A percentile compares a stretch with the other conserved stretches of the same genome.
Evolutionary conservation across 2,113 vertebrate genomes (phyloP).

Genomic region (Budorcas taxicolor): DNA sequence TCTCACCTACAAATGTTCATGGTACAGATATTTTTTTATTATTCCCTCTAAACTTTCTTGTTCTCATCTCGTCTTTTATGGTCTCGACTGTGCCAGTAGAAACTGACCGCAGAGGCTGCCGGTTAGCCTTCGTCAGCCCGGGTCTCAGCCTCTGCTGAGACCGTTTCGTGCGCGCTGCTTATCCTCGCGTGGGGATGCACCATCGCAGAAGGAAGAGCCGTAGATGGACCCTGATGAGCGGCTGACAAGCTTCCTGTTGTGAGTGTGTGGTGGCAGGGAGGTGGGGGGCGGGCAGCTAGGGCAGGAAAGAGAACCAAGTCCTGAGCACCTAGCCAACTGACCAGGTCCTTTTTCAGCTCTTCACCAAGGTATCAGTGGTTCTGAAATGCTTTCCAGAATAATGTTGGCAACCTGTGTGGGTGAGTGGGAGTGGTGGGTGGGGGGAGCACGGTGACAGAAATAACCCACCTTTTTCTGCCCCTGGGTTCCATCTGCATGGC

Average conservation of each 20-base stretch:
- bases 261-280: too few relatives aligned
- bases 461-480: too few relatives aligned
- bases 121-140: constrained; percentile 78
- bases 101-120: constrained; percentile 74
- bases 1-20: constrained; percentile 19
- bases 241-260: not conserved
- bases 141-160: constrained; percentile 61
- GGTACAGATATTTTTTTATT: constrained; percentile 50
- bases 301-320: not conserved
- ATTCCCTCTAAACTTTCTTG: constrained; percentile 80
- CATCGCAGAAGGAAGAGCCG: constrained; percentile 7
- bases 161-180: constrained; percentile 32
- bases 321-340: not conserved
- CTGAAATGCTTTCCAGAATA: not conserved
- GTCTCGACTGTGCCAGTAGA: constrained; percentile 80
- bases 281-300: not conserved
- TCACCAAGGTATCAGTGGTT: fast-evolving
- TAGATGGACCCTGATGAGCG: constrained; percentile 6
- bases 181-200: constrained; percentile 36
- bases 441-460: not conserved
- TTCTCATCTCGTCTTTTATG: constrained; percentile 76
- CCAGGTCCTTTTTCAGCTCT: not conserved
- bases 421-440: fast-evolving
- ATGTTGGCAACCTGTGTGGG: fast-evolving
- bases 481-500: not conserved